Conservation (phyloP, 2,888 invertebrate genomes). For the Eudasyphora cyanicolor region DNA sequence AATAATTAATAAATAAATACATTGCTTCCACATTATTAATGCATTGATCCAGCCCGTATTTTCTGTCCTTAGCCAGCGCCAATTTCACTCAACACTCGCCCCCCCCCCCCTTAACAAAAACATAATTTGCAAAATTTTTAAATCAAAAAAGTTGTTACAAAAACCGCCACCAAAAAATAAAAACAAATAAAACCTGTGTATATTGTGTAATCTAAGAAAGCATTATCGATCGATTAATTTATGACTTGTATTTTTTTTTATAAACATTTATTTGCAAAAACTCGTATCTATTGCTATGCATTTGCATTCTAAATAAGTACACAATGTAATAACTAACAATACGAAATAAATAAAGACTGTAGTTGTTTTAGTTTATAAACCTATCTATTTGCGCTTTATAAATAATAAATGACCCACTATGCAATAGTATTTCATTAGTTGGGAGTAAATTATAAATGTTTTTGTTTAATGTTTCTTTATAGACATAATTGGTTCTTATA, state of each 20-base stretch:
- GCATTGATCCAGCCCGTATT: constrained; percentile 2
- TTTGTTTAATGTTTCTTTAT: too few species aligned
- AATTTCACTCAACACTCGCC: constrained; percentile 69
- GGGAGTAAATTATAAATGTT: too few species aligned
- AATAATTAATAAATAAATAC: constrained; percentile 29
- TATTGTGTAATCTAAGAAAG: constrained; percentile 1
- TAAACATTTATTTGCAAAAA: constrained; percentile 1
- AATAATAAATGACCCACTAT: too few species aligned
- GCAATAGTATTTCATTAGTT: too few species aligned
- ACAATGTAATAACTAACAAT: constrained; percentile 5
- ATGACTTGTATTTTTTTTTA: background rate
- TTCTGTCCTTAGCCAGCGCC: too few species aligned
- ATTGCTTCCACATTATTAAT: constrained; percentile 70
- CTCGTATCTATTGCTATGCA: background rate
- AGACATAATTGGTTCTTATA: too few species aligned
- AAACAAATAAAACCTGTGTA: constrained; percentile 56
- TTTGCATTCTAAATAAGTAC: background rate
- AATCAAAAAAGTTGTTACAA: background rate
- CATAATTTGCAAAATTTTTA: background rate
- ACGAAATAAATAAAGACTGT: constrained; percentile 73
- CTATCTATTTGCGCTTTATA: background rate
- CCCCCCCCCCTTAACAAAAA: background rate
- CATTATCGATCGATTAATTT: background rate
- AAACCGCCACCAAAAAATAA: background rate
- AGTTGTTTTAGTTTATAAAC: constrained; percentile 66